Evolutionary conservation across 1,140 invertebrate species (phyloP).

Genomic region (Trialeurodes vaporariorum): DNA sequence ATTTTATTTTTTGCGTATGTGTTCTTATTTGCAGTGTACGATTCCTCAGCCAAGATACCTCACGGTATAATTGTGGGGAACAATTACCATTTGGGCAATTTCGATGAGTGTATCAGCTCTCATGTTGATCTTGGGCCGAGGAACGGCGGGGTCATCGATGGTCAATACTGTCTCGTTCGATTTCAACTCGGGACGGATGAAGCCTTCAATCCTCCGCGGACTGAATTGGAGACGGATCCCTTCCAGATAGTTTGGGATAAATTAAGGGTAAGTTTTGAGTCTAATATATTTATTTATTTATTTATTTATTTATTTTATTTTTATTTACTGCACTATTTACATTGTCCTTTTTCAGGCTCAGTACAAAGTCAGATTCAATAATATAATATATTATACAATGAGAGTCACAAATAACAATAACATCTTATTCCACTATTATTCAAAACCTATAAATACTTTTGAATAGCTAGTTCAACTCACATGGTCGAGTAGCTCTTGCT

Average conservation of each 20-base stretch:
- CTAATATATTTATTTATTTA: too few relatives aligned
- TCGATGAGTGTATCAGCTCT: slow-evolving; percentile 46
- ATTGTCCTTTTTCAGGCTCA: too few relatives aligned
- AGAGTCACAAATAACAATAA: too few relatives aligned
- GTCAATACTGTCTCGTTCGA: slow-evolving; percentile 14
- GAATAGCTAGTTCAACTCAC: too few relatives aligned
- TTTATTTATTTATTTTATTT: too few relatives aligned
- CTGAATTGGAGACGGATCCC: neutral
- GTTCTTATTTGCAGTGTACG: slow-evolving; percentile 44
- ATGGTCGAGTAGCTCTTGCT: too few relatives aligned
- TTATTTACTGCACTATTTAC: too few relatives aligned
- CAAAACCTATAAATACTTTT: too few relatives aligned
- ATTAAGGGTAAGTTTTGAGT: slow-evolving; percentile 12
- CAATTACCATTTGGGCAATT: slow-evolving; percentile 51
- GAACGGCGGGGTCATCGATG: slow-evolving; percentile 4
- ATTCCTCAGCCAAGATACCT: slow-evolving; percentile 49
- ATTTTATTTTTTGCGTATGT: too few relatives aligned
- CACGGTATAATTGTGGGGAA: slow-evolving; percentile 46
- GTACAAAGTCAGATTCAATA: too few relatives aligned
- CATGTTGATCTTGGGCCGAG: neutral
- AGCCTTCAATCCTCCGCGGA: slow-evolving; percentile 16
- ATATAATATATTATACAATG: too few relatives aligned
- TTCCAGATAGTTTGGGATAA: slow-evolving; percentile 14
- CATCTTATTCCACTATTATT: too few relatives aligned
- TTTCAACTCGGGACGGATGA: slow-evolving; percentile 7